These are phyloP conservation scores for Neosilurus mollespiculum DNA, from an alignment of 2,797 vertebrate genomes.

Conservation along the genomic window DNA sequence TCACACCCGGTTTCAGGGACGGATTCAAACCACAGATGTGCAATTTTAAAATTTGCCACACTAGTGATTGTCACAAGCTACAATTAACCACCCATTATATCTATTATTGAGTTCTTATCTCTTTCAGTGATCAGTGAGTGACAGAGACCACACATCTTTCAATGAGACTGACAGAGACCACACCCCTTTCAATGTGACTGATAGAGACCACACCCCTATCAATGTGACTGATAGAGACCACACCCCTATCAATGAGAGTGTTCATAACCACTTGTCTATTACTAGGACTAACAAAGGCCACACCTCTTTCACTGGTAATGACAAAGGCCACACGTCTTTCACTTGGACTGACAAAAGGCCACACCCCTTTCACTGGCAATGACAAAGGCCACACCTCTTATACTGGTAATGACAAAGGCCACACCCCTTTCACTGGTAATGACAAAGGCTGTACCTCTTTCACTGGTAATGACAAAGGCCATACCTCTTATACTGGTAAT, in stretches of 20 bases:
- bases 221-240: background rate
- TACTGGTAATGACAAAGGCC: background rate
- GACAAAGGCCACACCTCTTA: too few relatives aligned
- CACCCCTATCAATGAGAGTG: too few relatives aligned
- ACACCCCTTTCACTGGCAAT: background rate
- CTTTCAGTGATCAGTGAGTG: background rate
- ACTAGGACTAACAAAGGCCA: background rate
- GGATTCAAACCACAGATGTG: too few relatives aligned
- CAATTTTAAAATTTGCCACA: too few relatives aligned
- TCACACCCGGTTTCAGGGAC: background rate
- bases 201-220: background rate
- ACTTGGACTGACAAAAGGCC: background rate
- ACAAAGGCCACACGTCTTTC: background rate
- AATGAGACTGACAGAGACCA: background rate
- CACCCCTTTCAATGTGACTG: background rate
- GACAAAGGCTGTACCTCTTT: background rate
- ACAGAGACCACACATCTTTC: background rate
- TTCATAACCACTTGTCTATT: too few relatives aligned
- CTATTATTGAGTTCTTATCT: background rate
- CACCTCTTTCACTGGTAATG: background rate
- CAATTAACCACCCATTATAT: background rate
- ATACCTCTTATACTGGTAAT: background rate
- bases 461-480: accelerated
- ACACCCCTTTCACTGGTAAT: background rate
- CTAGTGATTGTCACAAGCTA: background rate